Evolutionary conservation across 2,888 invertebrate species (phyloP).

Genomic region (Microplitis manilae): DNA sequence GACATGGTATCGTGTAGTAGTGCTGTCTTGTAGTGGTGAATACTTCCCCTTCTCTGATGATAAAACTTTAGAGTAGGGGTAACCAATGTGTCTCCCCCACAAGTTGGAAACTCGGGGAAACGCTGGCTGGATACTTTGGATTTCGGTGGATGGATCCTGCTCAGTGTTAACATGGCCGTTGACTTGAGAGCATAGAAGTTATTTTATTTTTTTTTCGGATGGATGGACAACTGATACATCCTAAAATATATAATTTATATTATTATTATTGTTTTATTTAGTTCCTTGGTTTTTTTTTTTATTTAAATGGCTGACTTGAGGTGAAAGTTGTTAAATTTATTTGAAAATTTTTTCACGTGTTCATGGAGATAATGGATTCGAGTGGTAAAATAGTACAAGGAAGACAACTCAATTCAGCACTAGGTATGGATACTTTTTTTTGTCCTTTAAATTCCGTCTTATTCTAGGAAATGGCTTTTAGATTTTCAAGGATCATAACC

Average conservation of each 20-base stretch:
- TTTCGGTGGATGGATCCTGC: conserved; percentile 3
- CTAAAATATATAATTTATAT: conserved; percentile 12
- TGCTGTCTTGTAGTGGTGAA: conserved; percentile 7
- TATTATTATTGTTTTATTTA: conserved; percentile 17
- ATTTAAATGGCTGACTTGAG: neutral
- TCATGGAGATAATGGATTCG: neutral
- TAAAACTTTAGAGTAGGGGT: neutral
- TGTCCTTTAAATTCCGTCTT: neutral
- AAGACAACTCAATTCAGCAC: neutral
- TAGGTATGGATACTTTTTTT: neutral
- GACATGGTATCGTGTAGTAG: neutral
- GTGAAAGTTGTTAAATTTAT: neutral
- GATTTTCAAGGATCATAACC: neutral
- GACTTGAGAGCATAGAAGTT: conserved; percentile 19
- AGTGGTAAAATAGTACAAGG: neutral
- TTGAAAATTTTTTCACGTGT: neutral
- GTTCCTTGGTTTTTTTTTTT: neutral
- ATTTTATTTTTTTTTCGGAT: conserved; percentile 42
- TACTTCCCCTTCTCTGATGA: neutral
- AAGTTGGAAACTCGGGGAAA: conserved; percentile 26
- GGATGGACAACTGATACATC: conserved; percentile 45
- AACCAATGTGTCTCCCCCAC: neutral
- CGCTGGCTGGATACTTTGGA: neutral
- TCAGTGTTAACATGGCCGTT: conserved; percentile 52
- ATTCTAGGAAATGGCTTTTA: neutral